A percentile compares a stretch with the other conserved stretches of the same genome.
Evolutionary conservation across 2,797 vertebrate species (phyloP).

Genomic region (Pangasius sanitwongsei): DNA sequence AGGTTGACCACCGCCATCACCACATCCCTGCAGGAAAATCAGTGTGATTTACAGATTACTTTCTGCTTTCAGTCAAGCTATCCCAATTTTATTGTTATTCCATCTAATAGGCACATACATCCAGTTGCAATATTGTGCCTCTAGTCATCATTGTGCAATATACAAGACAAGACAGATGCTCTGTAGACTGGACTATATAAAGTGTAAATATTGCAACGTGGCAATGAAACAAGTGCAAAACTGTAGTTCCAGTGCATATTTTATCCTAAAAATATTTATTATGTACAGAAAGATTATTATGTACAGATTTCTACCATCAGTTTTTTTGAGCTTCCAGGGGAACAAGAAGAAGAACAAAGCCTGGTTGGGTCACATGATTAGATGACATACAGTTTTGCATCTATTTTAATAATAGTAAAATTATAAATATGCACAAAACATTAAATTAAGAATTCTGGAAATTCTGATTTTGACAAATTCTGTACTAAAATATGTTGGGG

Average conservation of each 20-base stretch:
- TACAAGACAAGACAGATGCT: background rate
- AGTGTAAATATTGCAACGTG: background rate
- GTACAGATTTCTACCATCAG: too few relatives aligned
- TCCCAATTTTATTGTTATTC: background rate
- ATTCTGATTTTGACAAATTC: too few relatives aligned
- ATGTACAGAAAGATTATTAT: background rate
- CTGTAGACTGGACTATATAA: background rate
- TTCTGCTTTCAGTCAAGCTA: background rate
- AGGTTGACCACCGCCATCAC: slow-evolving; percentile 80
- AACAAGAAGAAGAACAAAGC: background rate
- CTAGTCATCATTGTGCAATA: background rate
- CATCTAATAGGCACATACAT: background rate
- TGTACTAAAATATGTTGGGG: too few relatives aligned
- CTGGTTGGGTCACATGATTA: background rate
- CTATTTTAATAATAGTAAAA: background rate
- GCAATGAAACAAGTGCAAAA: background rate
- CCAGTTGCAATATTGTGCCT: background rate
- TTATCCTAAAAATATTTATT: background rate
- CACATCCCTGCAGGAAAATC: slow-evolving; percentile 46
- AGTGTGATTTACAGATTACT: background rate
- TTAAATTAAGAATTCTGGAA: background rate
- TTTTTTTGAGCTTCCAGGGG: too few relatives aligned
- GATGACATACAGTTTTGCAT: background rate
- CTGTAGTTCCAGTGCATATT: background rate
- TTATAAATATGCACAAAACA: background rate